Evolutionary conservation across 2,797 vertebrate genomes (phyloP).

Genomic region (Saxicola maurus): DNA sequence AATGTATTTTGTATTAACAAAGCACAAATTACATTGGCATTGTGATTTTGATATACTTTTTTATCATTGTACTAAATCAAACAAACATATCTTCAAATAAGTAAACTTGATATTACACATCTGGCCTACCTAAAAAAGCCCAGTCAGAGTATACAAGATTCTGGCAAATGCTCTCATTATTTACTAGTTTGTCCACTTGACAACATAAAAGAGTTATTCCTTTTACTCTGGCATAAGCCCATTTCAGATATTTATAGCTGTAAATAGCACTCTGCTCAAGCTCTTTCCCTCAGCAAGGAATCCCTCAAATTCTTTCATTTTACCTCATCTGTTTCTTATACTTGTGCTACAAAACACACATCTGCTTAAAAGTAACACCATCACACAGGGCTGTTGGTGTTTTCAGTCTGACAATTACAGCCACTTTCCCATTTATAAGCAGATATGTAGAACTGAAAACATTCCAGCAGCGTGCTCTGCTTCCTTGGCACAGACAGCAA

Average conservation of each 20-base stretch:
- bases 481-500: neutral
- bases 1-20: neutral
- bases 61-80: neutral
- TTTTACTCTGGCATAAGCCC: neutral
- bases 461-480: neutral
- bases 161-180: neutral
- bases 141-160: neutral
- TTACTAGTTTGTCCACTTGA: neutral
- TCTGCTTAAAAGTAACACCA: neutral
- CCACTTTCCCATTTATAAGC: neutral
- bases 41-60: neutral
- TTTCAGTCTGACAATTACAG: neutral
- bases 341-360: neutral
- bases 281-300: neutral
- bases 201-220: neutral
- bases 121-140: neutral
- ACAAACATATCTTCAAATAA: neutral
- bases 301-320: neutral
- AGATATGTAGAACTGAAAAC: neutral
- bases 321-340: neutral
- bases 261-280: neutral
- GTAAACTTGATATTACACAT: neutral
- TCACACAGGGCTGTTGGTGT: neutral
- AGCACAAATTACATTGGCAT: neutral
- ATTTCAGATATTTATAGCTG: neutral